phyloP scores from a whole-genome alignment of 2,113 vertebrate genomes.

The Corythaeola cristata region DNA sequence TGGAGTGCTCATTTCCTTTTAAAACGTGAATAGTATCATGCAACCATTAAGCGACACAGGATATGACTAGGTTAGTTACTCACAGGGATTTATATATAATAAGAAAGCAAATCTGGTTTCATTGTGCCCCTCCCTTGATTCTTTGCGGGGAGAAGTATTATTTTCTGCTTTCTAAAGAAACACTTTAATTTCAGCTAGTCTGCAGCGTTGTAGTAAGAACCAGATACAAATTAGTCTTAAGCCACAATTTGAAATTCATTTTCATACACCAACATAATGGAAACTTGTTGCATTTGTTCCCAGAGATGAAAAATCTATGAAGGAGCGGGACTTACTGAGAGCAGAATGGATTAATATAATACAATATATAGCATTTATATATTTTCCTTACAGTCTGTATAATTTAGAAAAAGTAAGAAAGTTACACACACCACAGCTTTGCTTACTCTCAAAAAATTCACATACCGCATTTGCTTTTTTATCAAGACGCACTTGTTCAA shows the following conservation, averaged over 20 bases:
- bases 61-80: conserved; percentile 51
- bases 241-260: not conserved
- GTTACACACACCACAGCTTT: not conserved
- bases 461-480: not conserved
- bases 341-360: not conserved
- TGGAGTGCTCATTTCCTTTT: not conserved
- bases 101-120: conserved; percentile 1
- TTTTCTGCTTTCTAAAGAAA: not conserved
- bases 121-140: not conserved
- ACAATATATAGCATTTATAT: not conserved
- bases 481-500: not conserved
- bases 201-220: not conserved
- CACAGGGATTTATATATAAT: conserved; percentile 19
- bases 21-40: not conserved
- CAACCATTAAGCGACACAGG: conserved; percentile 17
- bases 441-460: not conserved
- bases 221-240: not conserved
- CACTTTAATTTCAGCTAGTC: not conserved
- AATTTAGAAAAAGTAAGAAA: not conserved
- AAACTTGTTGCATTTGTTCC: not conserved
- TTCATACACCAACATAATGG: not conserved
- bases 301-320: not conserved
- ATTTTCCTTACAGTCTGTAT: not conserved
- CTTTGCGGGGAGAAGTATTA: not conserved
- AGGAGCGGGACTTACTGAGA: not conserved